These are phyloP conservation scores for Lumbricus terrestris DNA, from an alignment of 2,888 invertebrate species.

Conservation along the genomic window DNA sequence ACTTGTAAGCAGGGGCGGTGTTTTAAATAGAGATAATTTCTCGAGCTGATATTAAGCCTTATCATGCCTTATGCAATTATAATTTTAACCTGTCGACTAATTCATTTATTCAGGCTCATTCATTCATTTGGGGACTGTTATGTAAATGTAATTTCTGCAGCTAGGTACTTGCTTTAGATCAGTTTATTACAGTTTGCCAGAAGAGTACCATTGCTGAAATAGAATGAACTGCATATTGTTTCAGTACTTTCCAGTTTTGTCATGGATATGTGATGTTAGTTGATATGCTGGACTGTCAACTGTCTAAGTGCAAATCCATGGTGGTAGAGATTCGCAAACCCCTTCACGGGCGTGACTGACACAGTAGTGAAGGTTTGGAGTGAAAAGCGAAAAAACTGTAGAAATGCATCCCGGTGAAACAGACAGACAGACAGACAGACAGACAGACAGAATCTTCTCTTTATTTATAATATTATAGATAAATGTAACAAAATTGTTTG, in stretches of 20 bases:
- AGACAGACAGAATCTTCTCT: too few species aligned
- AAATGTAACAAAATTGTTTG: neutral
- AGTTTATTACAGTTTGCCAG: neutral
- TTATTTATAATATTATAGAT: too few species aligned
- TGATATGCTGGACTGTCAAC: neutral
- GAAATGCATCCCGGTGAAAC: too few species aligned
- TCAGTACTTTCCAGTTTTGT: neutral
- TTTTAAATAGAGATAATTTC: neutral
- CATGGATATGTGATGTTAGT: neutral
- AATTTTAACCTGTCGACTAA: too few species aligned
- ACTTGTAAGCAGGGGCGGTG: neutral
- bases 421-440: too few species aligned
- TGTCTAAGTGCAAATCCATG: too few species aligned
- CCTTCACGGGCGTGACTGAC: too few species aligned
- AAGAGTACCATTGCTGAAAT: neutral
- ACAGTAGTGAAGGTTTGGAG: too few species aligned
- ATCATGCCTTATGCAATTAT: neutral
- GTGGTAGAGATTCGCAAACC: too few species aligned
- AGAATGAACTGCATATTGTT: neutral
- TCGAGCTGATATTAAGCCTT: neutral
- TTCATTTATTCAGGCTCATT: too few species aligned
- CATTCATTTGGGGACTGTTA: too few species aligned
- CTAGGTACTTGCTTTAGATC: neutral
- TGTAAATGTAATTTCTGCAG: neutral
- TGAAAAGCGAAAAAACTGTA: too few species aligned